These are phyloP conservation scores for Psix sp. DNA, from an alignment of 1,140 invertebrate species.

Conservation along the genomic window DNA sequence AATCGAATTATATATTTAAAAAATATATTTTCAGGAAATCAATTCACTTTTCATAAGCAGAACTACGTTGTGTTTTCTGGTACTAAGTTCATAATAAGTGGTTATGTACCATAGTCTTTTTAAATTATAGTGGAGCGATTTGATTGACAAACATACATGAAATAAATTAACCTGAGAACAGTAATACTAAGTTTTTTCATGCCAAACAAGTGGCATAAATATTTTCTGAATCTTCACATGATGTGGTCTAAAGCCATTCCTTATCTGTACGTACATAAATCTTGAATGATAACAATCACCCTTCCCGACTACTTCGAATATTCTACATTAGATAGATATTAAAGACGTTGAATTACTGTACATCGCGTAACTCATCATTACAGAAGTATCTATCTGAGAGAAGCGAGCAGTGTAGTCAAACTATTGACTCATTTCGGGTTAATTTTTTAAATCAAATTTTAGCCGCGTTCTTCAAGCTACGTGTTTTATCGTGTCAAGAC, in stretches of 20 bases:
- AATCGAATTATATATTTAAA: no score
- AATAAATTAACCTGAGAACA: not conserved
- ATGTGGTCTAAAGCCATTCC: conserved; percentile 33
- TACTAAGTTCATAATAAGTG: no score
- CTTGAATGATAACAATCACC: conserved; percentile 38
- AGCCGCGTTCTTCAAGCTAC: conserved; percentile 18
- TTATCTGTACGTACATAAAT: conserved; percentile 42
- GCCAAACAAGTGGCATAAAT: conserved; percentile 16
- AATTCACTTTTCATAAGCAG: no score
- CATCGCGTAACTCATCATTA: conserved; percentile 46
- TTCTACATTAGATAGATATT: conserved; percentile 49
- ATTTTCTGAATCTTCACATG: conserved; percentile 33
- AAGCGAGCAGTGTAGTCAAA: conserved; percentile 2
- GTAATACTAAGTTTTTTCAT: no score
- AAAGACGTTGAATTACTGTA: conserved; percentile 48
- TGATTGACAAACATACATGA: not conserved
- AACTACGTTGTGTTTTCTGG: no score
- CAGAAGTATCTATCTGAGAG: conserved; percentile 18
- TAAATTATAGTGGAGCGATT: no score
- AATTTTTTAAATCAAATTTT: conserved; percentile 44
- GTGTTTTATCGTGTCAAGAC: conserved; percentile 46
- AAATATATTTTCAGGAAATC: no score
- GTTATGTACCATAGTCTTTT: no score
- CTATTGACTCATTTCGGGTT: conserved; percentile 32
- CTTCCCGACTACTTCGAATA: conserved; percentile 37